Evolutionary conservation across 2,888 invertebrate genomes (phyloP).

Genomic region (Neelides folsomi): DNA sequence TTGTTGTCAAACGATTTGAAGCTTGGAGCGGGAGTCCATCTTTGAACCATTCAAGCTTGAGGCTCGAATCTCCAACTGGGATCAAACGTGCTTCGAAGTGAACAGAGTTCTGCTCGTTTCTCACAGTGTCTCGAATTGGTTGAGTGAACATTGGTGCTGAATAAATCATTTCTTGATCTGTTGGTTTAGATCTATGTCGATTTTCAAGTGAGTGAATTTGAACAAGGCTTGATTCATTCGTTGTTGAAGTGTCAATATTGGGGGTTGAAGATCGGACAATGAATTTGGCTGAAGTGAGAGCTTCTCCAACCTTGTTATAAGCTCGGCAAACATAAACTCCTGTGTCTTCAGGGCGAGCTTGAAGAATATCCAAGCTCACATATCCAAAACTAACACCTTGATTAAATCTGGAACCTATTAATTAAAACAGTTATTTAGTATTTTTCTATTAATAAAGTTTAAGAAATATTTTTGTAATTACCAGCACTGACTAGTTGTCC

Average conservation of each 20-base stretch:
- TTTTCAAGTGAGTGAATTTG: slow-evolving; percentile 81
- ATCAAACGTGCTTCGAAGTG: slow-evolving; percentile 91
- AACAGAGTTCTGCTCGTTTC: slow-evolving; percentile 76
- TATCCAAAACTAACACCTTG: too few relatives aligned
- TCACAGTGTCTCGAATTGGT: slow-evolving; percentile 80
- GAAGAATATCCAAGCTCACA: slow-evolving; percentile 82
- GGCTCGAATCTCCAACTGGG: slow-evolving; percentile 84
- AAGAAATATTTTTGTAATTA: slow-evolving; percentile 7
- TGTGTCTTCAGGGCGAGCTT: slow-evolving; percentile 82
- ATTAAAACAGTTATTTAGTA: too few relatives aligned
- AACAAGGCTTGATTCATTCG: too few relatives aligned
- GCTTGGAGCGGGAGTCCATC: slow-evolving; percentile 85
- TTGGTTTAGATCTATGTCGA: slow-evolving; percentile 52
- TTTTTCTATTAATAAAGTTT: too few relatives aligned
- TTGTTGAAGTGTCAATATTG: too few relatives aligned
- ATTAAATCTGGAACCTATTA: too few relatives aligned
- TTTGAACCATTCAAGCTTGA: slow-evolving; percentile 88
- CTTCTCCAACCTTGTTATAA: slow-evolving; percentile 82
- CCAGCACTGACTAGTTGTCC: slow-evolving; percentile 75
- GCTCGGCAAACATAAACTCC: slow-evolving; percentile 95
- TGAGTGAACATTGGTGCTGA: slow-evolving; percentile 90
- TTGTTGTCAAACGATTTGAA: slow-evolving; percentile 70
- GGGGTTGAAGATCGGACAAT: slow-evolving; percentile 57
- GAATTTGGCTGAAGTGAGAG: slow-evolving; percentile 76
- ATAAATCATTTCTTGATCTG: slow-evolving; percentile 69